Conservation (phyloP, 92 coral and sea anemone species). For the Paramuricea clavata region DNA sequence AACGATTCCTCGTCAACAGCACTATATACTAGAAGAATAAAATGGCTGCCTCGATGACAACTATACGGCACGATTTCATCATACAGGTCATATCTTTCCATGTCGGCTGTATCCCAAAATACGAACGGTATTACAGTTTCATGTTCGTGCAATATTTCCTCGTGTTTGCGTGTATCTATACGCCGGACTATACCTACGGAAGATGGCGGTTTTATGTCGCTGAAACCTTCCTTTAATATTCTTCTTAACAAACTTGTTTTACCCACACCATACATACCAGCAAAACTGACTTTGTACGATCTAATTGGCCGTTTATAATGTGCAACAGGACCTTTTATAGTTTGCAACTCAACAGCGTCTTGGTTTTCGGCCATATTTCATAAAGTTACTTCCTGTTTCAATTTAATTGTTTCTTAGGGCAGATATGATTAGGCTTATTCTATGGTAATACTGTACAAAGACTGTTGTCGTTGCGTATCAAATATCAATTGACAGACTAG, state of each 20-base stretch:
- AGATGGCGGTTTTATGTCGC: slow-evolving; percentile 16
- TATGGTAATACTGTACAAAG: too few species aligned
- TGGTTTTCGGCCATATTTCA: too few species aligned
- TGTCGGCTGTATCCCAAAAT: slow-evolving; percentile 85
- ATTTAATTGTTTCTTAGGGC: too few species aligned
- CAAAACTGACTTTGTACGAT: slow-evolving; percentile 64
- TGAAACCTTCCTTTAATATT: slow-evolving; percentile 43
- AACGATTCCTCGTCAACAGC: slow-evolving; percentile 59
- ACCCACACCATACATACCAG: slow-evolving; percentile 70
- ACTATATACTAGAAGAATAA: slow-evolving; percentile 85
- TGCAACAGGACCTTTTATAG: too few species aligned
- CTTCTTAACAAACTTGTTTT: slow-evolving; percentile 78
- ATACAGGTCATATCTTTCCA: slow-evolving; percentile 74
- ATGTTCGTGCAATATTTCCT: slow-evolving; percentile 16
- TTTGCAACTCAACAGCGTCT: too few species aligned
- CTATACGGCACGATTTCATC: slow-evolving; percentile 76
- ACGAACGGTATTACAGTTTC: slow-evolving; percentile 49
- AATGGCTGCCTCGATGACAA: slow-evolving; percentile 71
- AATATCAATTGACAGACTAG: too few species aligned
- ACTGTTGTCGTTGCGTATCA: too few species aligned
- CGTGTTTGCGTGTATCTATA: background rate
- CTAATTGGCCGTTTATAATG: too few species aligned
- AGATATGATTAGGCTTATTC: too few species aligned
- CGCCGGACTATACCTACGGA: too few species aligned
- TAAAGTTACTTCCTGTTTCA: too few species aligned